Percentiles rank a stretch among this genome's conserved stretches.
Evolutionary conservation across 2,113 vertebrate species (phyloP).

Genomic region (Alethe castanea): DNA sequence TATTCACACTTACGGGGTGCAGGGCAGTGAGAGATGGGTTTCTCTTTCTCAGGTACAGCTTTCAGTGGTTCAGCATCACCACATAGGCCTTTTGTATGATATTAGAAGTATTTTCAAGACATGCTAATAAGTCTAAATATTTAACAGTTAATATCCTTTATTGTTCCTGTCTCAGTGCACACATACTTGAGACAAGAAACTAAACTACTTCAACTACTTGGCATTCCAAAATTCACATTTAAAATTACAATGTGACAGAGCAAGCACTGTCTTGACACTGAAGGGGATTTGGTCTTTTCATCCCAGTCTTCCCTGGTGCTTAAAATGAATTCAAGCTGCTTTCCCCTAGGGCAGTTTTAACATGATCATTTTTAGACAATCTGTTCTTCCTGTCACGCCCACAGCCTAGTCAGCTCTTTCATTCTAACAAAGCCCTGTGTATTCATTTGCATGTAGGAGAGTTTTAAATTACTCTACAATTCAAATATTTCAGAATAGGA

Average conservation of each 20-base stretch:
- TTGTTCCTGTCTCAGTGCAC: neutral
- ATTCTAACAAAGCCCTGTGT: neutral
- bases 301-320: neutral
- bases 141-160: neutral
- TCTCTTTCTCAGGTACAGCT: neutral
- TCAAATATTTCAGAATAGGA: neutral
- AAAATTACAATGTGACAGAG: neutral
- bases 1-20: neutral
- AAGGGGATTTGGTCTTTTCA: neutral
- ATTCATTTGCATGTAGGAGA: neutral
- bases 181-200: neutral
- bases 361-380: neutral
- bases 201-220: neutral
- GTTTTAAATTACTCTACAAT: neutral
- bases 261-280: neutral
- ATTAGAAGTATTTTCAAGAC: neutral
- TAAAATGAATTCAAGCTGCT: constrained; percentile 1
- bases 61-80: neutral
- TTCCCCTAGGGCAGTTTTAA: neutral
- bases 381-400: neutral
- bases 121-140: neutral
- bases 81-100: neutral
- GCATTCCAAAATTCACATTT: neutral
- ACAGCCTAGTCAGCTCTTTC: neutral
- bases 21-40: neutral